Evolutionary conservation across 2,888 invertebrate genomes (phyloP).

Genomic region (Mythimna ferrago): DNA sequence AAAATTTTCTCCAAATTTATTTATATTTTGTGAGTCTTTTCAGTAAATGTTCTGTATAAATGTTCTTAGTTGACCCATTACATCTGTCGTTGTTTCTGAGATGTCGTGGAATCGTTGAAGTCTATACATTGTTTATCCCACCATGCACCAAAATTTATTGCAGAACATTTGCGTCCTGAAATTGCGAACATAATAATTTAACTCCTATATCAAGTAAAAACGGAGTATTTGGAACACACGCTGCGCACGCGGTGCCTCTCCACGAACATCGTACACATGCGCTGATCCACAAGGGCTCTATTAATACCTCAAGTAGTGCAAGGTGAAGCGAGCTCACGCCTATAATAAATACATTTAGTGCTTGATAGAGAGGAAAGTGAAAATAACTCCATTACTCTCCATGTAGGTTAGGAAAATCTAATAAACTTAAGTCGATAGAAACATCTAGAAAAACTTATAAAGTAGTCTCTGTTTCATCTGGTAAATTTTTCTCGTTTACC

Average conservation of each 20-base stretch:
- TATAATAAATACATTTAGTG: slow-evolving; percentile 34
- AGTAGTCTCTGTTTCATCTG: not conserved
- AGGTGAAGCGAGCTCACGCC: slow-evolving; percentile 51
- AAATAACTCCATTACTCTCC: slow-evolving; percentile 26
- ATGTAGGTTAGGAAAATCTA: not conserved
- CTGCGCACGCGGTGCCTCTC: slow-evolving; percentile 15
- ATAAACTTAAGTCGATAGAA: too few relatives aligned
- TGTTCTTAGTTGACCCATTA: not conserved
- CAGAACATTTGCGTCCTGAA: not conserved
- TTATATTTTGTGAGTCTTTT: not conserved
- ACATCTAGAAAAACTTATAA: too few relatives aligned
- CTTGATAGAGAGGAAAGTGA: slow-evolving; percentile 40
- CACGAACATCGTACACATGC: slow-evolving; percentile 15
- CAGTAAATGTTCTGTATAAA: not conserved
- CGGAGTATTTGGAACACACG: slow-evolving; percentile 7
- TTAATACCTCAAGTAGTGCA: slow-evolving; percentile 60
- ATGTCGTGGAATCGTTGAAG: not conserved
- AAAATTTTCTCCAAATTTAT: not conserved
- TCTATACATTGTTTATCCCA: not conserved
- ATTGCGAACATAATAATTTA: not conserved
- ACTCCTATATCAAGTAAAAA: slow-evolving; percentile 14
- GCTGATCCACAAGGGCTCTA: slow-evolving; percentile 52
- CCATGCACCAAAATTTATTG: not conserved
- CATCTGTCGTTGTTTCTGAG: not conserved
- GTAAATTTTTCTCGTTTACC: not conserved